Percentiles rank a stretch among this genome's conserved stretches.
These are phyloP conservation scores for Willowsia nigromaculata DNA, from an alignment of 2,888 invertebrate species.

Conservation along the genomic window DNA sequence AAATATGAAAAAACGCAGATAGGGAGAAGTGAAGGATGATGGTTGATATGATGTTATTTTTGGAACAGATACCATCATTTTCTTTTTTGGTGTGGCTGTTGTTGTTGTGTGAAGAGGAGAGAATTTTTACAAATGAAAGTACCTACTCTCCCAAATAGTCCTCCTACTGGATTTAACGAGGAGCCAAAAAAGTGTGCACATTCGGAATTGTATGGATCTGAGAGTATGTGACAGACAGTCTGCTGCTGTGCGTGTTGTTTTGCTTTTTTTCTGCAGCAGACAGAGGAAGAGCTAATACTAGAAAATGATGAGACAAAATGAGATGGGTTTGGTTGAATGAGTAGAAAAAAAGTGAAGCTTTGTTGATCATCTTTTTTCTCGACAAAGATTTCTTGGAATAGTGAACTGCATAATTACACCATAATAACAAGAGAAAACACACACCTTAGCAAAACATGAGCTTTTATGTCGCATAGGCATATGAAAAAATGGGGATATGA, in stretches of 20 bases:
- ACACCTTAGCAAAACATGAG: constrained; percentile 39
- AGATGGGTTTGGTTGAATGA: constrained; percentile 1
- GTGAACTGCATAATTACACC: constrained; percentile 46
- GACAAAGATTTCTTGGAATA: constrained; percentile 10
- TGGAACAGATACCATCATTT: constrained; percentile 42
- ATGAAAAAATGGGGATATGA: not conserved
- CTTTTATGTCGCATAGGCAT: not conserved
- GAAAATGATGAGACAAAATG: constrained; percentile 3
- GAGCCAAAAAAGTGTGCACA: not conserved
- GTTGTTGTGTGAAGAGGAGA: not conserved
- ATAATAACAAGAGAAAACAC: constrained; percentile 12
- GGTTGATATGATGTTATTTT: constrained; percentile 48
- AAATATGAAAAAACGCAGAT: not conserved
- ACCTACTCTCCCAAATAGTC: constrained; percentile 1
- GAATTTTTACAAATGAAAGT: constrained; percentile 21
- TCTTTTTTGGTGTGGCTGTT: not conserved
- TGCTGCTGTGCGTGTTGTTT: not conserved
- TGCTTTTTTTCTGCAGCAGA: not conserved
- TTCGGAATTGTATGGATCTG: no score
- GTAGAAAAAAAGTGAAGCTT: not conserved
- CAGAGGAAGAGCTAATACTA: not conserved
- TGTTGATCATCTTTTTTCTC: not conserved
- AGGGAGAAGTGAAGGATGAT: constrained; percentile 8
- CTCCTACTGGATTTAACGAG: constrained; percentile 16
- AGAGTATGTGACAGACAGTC: not conserved